Conservation (phyloP, 2,113 vertebrate genomes). For the Geococcyx californianus region DNA sequence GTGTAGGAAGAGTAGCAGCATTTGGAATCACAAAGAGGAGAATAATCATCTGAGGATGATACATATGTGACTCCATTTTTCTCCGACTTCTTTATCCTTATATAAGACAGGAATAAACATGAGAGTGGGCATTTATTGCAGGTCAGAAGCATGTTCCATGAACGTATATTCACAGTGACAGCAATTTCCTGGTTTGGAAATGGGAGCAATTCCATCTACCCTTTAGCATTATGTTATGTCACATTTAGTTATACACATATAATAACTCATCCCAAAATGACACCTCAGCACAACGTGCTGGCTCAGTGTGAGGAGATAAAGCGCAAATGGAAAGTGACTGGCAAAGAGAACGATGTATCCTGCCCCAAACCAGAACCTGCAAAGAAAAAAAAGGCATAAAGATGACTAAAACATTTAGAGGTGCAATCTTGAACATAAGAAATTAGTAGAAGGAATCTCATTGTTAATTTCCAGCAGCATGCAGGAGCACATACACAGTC, state of each 20-base stretch:
- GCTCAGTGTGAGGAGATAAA: background rate
- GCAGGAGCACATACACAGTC: background rate
- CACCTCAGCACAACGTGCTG: background rate
- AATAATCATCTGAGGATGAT: background rate
- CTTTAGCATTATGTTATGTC: background rate
- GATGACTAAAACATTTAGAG: background rate
- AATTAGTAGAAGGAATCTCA: background rate
- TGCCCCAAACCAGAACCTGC: background rate
- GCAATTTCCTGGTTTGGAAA: conserved; percentile 43
- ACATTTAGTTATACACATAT: background rate
- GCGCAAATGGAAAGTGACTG: conserved; percentile 16
- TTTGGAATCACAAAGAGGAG: background rate
- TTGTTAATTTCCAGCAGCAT: background rate
- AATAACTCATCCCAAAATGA: background rate
- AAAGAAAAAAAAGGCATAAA: background rate
- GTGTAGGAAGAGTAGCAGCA: background rate
- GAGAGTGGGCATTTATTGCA: background rate
- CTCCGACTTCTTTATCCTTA: background rate
- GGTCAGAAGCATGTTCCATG: background rate
- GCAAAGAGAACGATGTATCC: background rate
- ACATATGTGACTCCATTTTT: background rate
- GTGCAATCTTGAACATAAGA: background rate
- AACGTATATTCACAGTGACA: conserved; percentile 37
- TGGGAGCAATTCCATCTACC: conserved; percentile 16
- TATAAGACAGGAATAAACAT: background rate